Base-by-base conservation (phyloP, 2,888 invertebrate genomes). In the Augochlorella aurata region DNA sequence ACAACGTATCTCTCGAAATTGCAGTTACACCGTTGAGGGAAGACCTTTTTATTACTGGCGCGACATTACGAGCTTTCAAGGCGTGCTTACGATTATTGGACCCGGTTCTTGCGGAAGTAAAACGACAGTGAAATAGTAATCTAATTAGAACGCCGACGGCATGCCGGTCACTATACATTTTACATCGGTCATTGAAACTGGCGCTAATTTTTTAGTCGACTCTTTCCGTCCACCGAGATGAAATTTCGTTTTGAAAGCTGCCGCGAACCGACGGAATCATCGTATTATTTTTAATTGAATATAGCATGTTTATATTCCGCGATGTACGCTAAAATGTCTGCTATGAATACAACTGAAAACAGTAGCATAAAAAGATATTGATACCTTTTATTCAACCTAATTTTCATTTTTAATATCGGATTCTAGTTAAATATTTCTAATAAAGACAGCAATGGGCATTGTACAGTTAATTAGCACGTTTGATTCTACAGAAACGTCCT, bases 11-110 rank as follows among this genome's bases (percentile, higher is more conserved):
- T 21, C 45, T 69, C 72, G 78, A 63, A 63, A 63, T 63, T 63
- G 38, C 63, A 65, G 80, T 79, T 80, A 74, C 79, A 66, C 79
- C 69, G 72, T 50, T 38, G 63, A 70, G 81, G 79, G 76, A 85
- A 78, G 69, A 68, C 66, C 75, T 81, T 86, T 86, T 87, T 86
- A 87, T 74, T 76, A 76, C 79, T 61, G 52, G 69, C 71, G 70
- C 63, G 67, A 61, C 77, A 63, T 81, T 78, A 76, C 65, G 69
- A 72, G 71, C 75, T 76, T 61, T 63, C 81, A 52, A 58, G 58
- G 44, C 71, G 72, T 69, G 83, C 75, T 81, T 80, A 79, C 83
- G 82, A 82, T 87, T 88, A 88, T 83, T 84, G 61, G 50, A 66
- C 12, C 52, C 14, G 10, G 61, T 47, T 78, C 44, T 58, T 67